Base-by-base conservation (phyloP, 2,113 vertebrate genomes). In the Carassius auratus region DNA sequence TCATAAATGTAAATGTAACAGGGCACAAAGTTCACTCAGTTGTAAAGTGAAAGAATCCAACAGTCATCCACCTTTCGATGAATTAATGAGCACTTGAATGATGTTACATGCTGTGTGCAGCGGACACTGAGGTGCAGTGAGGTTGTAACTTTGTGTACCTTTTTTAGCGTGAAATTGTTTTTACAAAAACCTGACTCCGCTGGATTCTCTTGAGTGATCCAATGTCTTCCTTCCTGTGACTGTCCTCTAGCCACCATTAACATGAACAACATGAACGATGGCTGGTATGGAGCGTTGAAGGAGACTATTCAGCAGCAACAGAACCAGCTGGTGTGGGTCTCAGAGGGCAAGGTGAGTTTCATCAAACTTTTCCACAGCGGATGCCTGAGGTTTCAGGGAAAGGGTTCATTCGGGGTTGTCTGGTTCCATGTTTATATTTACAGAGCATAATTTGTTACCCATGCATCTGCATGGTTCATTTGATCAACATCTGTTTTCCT, bases 301-400 rank as follows among this genome's bases (percentile, higher is more conserved):
- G 98, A 99, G 84, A 96, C 90, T 9, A 95, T 98, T 91, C 97
- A 99, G 73, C 97, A 99, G 69, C 98, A 99, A 83, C 98, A 99
- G 93, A 99, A 97, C 91, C 98, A 99, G 86, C 92, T 99, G 84
- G 98, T 99, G 21, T 99, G 98, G 98, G 98, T 99, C 92, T 99
- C 98, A 19, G 98, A 99, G 93, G 98, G 98, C 93, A 99, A 99
- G 97, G 98, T 99, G 94, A 95, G 94, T 85, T 30, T 30, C 8
- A 23, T 42, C 17, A 3, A 55, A 42, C 61, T 75, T 33, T 48
- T 12, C 3, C 26, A 55, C 19, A 73, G 15, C 81, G 2, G 26
- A 78, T 61, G 21, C 21, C 23, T 57, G 3, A 77, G 52, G 26
- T n/a, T 38, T 79, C 57, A 62, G 36, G 76, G 33, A 62, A 19